phyloP scores from a whole-genome alignment of 2,797 vertebrate species.

The Botia kubotai region DNA sequence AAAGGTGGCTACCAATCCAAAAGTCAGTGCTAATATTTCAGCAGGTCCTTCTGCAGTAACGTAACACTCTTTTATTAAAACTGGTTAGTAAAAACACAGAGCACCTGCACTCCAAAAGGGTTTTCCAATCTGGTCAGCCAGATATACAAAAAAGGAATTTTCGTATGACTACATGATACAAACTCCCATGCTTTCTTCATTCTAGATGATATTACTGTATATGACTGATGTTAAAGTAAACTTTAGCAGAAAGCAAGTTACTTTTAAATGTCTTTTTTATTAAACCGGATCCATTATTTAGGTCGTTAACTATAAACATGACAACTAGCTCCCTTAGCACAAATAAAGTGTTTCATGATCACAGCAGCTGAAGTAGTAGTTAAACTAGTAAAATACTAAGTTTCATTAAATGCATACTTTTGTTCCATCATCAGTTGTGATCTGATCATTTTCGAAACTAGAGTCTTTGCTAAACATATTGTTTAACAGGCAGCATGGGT shows the following conservation, averaged over 20 bases:
- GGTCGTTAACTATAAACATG: no score
- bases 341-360: no score
- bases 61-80: slow-evolving; percentile 54
- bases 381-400: no score
- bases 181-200: neutral
- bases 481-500: slow-evolving; percentile 58
- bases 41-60: slow-evolving; percentile 56
- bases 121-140: neutral
- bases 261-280: no score
- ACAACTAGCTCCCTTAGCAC: no score
- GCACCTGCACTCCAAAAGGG: slow-evolving; percentile 43
- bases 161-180: neutral
- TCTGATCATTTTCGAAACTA: no score
- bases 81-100: slow-evolving; percentile 34
- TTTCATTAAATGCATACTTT: no score
- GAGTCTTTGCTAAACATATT: neutral
- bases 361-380: no score
- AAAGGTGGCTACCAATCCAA: slow-evolving; percentile 45
- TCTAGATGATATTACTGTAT: neutral
- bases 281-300: no score
- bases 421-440: no score
- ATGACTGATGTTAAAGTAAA: neutral
- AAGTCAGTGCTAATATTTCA: slow-evolving; percentile 57
- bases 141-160: neutral
- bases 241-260: no score